Conservation (phyloP, 2,888 invertebrate species). For the Capitulum mitella region DNA sequence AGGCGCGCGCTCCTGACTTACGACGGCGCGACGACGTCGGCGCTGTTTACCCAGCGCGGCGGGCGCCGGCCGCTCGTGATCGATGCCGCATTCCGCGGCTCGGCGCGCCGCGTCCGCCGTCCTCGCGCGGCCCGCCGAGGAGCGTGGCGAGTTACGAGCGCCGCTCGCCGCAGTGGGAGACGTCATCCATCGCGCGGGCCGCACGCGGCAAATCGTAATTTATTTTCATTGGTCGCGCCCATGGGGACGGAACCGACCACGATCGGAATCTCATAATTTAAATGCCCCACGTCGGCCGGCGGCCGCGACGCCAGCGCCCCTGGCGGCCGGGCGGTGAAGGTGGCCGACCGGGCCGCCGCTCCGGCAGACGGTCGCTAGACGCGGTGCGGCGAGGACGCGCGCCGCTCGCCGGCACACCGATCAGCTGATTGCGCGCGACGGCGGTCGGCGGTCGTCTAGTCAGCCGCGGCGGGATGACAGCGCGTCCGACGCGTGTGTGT, state of each 20-base stretch:
- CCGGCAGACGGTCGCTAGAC: not conserved
- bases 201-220: not conserved
- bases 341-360: not conserved
- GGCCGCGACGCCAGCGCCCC: no score
- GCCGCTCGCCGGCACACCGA: not conserved
- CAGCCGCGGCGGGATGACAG: not conserved
- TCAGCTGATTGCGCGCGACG: constrained; percentile 7
- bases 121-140: not conserved
- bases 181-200: not conserved
- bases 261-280: constrained; percentile 13
- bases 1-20: no score
- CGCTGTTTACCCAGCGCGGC: not conserved
- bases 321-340: not conserved
- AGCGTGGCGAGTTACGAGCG: not conserved
- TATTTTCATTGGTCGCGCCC: constrained; percentile 12
- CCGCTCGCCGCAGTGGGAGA: not conserved
- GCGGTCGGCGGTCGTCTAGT: not conserved
- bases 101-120: not conserved
- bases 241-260: not conserved
- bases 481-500: not conserved
- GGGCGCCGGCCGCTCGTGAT: not conserved
- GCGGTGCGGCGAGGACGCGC: not conserved
- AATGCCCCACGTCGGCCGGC: not conserved
- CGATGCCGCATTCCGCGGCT: not conserved
- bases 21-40: not conserved